A percentile compares a stretch with the other conserved stretches of the same genome.
phyloP scores from a whole-genome alignment of 2,888 invertebrate species.

The Galerucella nymphaeae region DNA sequence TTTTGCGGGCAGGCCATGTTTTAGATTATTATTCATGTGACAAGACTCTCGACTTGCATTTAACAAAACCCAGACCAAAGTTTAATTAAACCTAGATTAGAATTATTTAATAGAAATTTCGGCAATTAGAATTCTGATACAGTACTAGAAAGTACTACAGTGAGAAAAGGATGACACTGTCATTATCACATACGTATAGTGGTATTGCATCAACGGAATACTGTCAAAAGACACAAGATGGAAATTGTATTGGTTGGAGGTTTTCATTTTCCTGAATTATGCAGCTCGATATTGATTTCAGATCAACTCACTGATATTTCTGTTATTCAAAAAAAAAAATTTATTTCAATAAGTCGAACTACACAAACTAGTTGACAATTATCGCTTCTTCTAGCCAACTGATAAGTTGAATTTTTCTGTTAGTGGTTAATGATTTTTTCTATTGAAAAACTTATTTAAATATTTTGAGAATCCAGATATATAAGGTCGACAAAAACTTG shows the following conservation, averaged over 20 bases:
- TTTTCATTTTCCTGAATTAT: constrained; percentile 1
- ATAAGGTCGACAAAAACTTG: no score
- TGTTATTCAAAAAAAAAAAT: no score
- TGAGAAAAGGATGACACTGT: constrained; percentile 37
- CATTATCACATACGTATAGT: constrained; percentile 33
- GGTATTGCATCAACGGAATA: constrained; percentile 29
- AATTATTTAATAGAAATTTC: constrained; percentile 47
- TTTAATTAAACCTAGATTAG: constrained; percentile 48
- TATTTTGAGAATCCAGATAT: no score
- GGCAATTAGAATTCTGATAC: constrained; percentile 47
- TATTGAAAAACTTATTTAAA: no score
- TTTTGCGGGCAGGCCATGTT: constrained; percentile 35
- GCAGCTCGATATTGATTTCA: neutral
- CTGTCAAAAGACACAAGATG: constrained; percentile 23
- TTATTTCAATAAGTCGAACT: no score
- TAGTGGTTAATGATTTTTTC: no score
- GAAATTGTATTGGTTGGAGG: constrained; percentile 13
- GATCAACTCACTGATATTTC: neutral
- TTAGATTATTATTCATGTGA: constrained; percentile 40
- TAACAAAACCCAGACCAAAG: constrained; percentile 42
- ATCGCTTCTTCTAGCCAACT: no score
- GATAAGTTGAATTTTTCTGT: no score
- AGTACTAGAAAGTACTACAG: constrained; percentile 44
- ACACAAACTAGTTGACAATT: no score
- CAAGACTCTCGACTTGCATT: constrained; percentile 34